A percentile compares a stretch with the other conserved stretches of the same genome.
These are phyloP conservation scores for Drosophila putrida DNA, from an alignment of 2,888 invertebrate species.

Conservation along the genomic window DNA sequence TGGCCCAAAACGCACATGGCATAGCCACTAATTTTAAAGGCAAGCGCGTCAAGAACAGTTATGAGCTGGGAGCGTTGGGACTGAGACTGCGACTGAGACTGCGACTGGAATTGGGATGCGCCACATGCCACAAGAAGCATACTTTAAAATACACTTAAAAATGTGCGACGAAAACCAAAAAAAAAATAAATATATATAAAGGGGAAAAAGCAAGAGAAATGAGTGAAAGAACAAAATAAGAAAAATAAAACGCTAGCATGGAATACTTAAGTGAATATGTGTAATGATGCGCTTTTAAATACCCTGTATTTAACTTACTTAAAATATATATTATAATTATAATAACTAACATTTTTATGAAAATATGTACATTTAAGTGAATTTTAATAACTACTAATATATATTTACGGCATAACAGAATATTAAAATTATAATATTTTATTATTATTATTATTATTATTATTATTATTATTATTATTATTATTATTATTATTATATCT, in stretches of 20 bases:
- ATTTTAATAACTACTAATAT: too few relatives aligned
- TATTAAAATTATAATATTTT: too few relatives aligned
- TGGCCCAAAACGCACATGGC: constrained; percentile 75
- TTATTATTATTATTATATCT: too few relatives aligned
- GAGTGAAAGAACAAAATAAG: constrained; percentile 4
- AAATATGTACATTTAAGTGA: background rate
- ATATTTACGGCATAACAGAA: too few relatives aligned
- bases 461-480: too few relatives aligned
- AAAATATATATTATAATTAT: too few relatives aligned
- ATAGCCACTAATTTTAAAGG: constrained; percentile 73
- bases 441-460: too few relatives aligned
- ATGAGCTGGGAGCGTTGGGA: constrained; percentile 68
- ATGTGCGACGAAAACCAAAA: constrained; percentile 63
- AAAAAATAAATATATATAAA: background rate
- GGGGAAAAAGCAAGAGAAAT: constrained; percentile 11
- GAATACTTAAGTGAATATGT: background rate
- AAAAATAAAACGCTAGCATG: constrained; percentile 6
- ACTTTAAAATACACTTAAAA: constrained; percentile 65
- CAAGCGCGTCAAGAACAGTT: constrained; percentile 80
- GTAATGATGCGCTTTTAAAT: background rate
- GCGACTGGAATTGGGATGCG: constrained; percentile 54
- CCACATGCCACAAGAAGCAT: constrained; percentile 53
- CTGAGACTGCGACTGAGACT: constrained; percentile 19
- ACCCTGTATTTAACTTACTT: constrained; percentile 13
- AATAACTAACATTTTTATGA: background rate